These are phyloP conservation scores for Indri indri DNA, from an alignment of 2,113 vertebrate species.

Conservation along the genomic window DNA sequence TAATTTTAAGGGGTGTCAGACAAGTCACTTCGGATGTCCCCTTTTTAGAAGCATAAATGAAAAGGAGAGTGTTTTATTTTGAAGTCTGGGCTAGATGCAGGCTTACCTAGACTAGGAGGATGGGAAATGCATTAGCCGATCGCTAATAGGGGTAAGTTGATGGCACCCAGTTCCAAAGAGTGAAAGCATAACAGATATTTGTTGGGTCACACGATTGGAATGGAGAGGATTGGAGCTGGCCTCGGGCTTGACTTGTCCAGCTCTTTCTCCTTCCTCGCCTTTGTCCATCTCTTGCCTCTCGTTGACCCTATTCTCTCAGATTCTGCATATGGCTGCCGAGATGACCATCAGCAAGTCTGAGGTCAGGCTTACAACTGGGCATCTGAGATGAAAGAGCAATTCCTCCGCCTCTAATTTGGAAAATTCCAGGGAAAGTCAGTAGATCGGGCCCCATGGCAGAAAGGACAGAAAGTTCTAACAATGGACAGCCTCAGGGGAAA, in stretches of 20 bases:
- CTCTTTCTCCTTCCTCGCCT: neutral
- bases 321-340: neutral
- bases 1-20: neutral
- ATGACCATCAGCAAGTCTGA: neutral
- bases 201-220: neutral
- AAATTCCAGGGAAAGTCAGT: slow-evolving; percentile 22
- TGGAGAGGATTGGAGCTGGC: neutral
- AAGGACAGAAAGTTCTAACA: slow-evolving; percentile 8
- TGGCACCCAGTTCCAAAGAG: neutral
- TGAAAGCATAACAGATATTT: neutral
- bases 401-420: slow-evolving; percentile 6
- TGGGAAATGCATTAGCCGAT: neutral
- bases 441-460: neutral
- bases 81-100: neutral
- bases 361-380: neutral
- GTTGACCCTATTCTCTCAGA: neutral
- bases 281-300: neutral
- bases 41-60: neutral
- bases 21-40: neutral
- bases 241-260: neutral
- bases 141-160: neutral
- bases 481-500: neutral
- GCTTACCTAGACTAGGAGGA: neutral
- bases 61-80: neutral
- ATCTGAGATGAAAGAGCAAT: slow-evolving; percentile 36